Conservation (phyloP, 2,797 vertebrate genomes). For the Thalassophryne amazonica region DNA sequence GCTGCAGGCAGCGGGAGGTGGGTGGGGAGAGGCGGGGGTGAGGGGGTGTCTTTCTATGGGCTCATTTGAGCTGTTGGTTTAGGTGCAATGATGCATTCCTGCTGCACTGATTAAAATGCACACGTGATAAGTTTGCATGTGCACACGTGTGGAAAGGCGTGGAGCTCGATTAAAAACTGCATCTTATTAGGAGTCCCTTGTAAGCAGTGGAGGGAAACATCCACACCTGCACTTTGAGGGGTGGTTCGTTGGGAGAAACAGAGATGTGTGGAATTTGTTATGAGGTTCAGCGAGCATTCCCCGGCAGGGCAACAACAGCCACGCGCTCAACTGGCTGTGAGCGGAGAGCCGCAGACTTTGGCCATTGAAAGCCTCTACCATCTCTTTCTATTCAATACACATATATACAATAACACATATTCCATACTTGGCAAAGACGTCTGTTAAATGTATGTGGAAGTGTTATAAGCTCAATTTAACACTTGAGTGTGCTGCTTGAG, state of each 20-base stretch:
- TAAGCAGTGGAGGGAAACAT: no score
- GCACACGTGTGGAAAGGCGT: not conserved
- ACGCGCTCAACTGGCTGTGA: constrained; percentile 91
- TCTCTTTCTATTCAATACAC: constrained; percentile 72
- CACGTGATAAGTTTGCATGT: constrained; percentile 8
- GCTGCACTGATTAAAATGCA: constrained; percentile 4
- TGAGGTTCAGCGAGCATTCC: constrained; percentile 65
- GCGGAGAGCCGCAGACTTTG: constrained; percentile 95
- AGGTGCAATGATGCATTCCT: constrained; percentile 6
- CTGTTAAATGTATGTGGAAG: constrained; percentile 7
- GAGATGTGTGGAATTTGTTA: constrained; percentile 4
- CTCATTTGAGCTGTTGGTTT: constrained; percentile 19
- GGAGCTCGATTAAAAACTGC: not conserved
- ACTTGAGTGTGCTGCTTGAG: constrained; percentile 25
- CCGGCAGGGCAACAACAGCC: constrained; percentile 81
- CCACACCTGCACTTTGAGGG: no score
- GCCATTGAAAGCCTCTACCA: constrained; percentile 95
- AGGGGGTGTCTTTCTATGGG: not conserved
- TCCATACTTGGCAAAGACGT: no score
- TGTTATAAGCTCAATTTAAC: constrained; percentile 14
- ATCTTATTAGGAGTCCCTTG: not conserved
- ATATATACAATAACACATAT: constrained; percentile 12
- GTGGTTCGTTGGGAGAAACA: not conserved
- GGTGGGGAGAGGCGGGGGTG: no score
- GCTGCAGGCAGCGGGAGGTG: not conserved